Percentiles rank a stretch among this genome's conserved stretches.
These are phyloP conservation scores for Gryllus longicercus DNA, from an alignment of 2,888 invertebrate genomes.

Conservation along the genomic window DNA sequence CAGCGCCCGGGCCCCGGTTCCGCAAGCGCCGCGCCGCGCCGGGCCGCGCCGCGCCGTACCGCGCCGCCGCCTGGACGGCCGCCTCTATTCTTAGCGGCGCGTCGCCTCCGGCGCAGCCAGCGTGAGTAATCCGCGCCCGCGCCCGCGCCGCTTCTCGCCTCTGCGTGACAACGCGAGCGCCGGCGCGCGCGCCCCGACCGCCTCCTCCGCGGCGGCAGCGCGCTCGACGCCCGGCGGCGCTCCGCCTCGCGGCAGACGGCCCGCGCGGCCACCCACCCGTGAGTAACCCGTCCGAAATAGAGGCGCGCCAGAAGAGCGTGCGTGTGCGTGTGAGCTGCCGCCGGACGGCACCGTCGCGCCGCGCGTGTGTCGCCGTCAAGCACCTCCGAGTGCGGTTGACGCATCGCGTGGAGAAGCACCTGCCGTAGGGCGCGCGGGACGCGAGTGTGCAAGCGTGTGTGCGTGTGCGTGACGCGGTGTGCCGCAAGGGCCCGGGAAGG, in stretches of 20 bases:
- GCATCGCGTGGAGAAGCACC: too few relatives aligned
- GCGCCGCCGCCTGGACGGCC: not conserved
- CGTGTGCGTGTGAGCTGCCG: not conserved
- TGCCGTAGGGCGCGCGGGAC: too few relatives aligned
- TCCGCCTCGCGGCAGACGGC: not conserved
- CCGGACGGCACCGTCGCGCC: not conserved
- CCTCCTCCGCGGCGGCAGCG: not conserved
- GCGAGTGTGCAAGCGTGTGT: too few relatives aligned
- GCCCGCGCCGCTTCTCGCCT: not conserved
- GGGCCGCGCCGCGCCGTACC: not conserved
- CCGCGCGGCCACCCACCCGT: not conserved
- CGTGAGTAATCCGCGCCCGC: not conserved
- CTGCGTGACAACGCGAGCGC: not conserved
- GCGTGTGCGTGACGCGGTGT: too few relatives aligned
- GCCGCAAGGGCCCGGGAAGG: too few relatives aligned
- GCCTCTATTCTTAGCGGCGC: conserved; percentile 4
- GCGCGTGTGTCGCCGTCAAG: too few relatives aligned
- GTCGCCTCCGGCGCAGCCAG: not conserved
- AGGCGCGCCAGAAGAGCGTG: not conserved
- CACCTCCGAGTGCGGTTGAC: too few relatives aligned
- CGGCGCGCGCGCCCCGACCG: not conserved
- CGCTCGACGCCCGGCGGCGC: not conserved
- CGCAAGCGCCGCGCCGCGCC: not conserved
- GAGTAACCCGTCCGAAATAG: not conserved
- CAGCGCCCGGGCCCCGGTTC: not conserved